Base-by-base conservation (phyloP, 2,113 vertebrate species). In the Notothenia rossii region DNA sequence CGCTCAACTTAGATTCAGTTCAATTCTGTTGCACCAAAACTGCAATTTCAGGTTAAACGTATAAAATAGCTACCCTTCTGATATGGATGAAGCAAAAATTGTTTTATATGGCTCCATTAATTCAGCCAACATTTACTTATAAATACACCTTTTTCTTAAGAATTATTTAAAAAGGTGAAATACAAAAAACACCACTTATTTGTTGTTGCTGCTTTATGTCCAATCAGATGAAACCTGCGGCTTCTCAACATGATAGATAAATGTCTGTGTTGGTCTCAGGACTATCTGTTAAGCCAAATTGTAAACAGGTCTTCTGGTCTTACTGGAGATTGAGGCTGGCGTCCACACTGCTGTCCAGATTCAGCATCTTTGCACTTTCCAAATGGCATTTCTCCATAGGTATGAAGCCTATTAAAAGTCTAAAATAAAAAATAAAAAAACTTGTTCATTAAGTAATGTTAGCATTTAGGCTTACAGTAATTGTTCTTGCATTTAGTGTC, bases 381-480 rank as follows among this genome's bases (percentile, higher is more conserved):
- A 93, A 51, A 22, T 56, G 1, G 55, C 93, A 93, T 75, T 64
- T 85, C 0, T 86, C 75, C 91, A 94, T 93, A 0, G 91, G 93
- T 1, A 91, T 1, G 1, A 89, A 3, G 29, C 75, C 86, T 29
- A 86, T 49, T 0, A 93, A 17, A 25, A 77, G 1, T 54, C 93
- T 94, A 67, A 82, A 49, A 61, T 17, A 43, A 22, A 45, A 58
- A 25, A 4, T 5, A 60, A 7, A 46, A 18, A 2, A 1, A 29
- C 11, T 18, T 33, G 12, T 15, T 2, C 29, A 59, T 15, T 9
- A 45, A 33, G 13, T 12, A 40, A 10, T 56, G 14, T 66, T 56
- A n/a, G 22, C 10, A 59, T 36, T 66, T 7, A 22, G 18, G 11
- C 5, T 48, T 25, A 49, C 48, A 14, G 48, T 8, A 53, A 40